phyloP scores from a whole-genome alignment of 2,888 invertebrate genomes.

The Tetragnatha montana region DNA sequence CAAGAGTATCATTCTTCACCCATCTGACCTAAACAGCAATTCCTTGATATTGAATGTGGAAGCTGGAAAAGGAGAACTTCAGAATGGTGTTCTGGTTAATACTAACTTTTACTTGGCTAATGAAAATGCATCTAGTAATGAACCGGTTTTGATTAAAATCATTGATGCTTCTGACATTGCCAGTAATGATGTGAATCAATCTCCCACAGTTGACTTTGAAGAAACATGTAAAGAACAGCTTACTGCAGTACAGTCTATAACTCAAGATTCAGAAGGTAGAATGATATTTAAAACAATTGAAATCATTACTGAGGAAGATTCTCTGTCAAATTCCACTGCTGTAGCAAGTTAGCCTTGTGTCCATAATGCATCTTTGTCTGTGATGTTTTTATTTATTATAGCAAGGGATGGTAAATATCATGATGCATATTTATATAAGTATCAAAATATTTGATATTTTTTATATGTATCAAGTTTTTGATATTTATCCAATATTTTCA shows the following conservation, averaged over 20 bases:
- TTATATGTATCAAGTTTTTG: too few species aligned
- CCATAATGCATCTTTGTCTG: too few species aligned
- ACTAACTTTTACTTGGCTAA: neutral
- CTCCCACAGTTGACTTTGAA: neutral
- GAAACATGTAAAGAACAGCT: neutral
- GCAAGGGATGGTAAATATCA: too few species aligned
- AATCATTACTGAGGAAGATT: constrained; percentile 20
- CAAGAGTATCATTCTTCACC: constrained; percentile 6
- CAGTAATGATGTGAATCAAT: neutral
- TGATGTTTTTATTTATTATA: too few species aligned
- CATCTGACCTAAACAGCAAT: neutral
- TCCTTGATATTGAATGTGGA: constrained; percentile 10
- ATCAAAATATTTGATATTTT: too few species aligned
- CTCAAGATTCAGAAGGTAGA: constrained; percentile 34
- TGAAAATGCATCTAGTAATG: constrained; percentile 14
- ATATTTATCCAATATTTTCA: too few species aligned
- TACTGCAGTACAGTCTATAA: constrained; percentile 31
- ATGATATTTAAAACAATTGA: constrained; percentile 43
- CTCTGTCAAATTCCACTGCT: neutral
- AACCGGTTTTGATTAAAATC: constrained; percentile 63
- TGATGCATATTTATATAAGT: too few species aligned
- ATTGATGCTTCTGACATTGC: constrained; percentile 20
- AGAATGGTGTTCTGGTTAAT: constrained; percentile 13
- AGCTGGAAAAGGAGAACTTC: neutral
- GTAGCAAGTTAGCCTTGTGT: too few species aligned